Conservation (phyloP, 2,888 invertebrate genomes). For the Ophioninae sp. region DNA sequence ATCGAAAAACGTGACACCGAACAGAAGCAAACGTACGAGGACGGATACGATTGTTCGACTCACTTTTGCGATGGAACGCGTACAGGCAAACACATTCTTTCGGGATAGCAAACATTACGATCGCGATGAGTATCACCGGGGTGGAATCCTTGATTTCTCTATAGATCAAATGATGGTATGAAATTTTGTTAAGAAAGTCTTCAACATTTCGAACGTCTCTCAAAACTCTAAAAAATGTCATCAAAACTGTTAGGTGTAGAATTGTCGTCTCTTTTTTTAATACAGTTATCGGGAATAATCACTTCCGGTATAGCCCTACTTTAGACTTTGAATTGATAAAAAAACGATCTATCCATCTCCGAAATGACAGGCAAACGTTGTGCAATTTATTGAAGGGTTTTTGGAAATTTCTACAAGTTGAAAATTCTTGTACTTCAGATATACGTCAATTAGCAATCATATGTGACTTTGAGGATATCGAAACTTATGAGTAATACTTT, state of each 20-base stretch:
- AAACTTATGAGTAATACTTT: too few species aligned
- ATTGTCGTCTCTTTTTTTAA: background rate
- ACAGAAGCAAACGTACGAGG: background rate
- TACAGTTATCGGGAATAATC: slow-evolving; percentile 26
- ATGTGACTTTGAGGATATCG: too few species aligned
- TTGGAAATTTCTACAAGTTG: too few species aligned
- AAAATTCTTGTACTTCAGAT: too few species aligned
- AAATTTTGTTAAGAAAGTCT: background rate
- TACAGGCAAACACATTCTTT: slow-evolving; percentile 79
- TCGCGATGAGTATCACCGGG: slow-evolving; percentile 82
- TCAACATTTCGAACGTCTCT: too few species aligned
- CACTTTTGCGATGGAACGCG: slow-evolving; percentile 66
- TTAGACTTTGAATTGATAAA: too few species aligned
- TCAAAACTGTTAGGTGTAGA: background rate
- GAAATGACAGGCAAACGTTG: too few species aligned
- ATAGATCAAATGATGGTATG: background rate
- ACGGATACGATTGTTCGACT: slow-evolving; percentile 31
- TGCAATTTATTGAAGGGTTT: too few species aligned
- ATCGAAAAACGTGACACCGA: background rate
- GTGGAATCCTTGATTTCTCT: slow-evolving; percentile 75
- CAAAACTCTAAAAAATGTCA: too few species aligned
- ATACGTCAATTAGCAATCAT: too few species aligned
- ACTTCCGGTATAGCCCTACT: too few species aligned
- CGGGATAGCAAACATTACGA: slow-evolving; percentile 83
- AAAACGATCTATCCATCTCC: too few species aligned